phyloP scores from a whole-genome alignment of 2,797 vertebrate genomes.

The Macropodus opercularis region DNA sequence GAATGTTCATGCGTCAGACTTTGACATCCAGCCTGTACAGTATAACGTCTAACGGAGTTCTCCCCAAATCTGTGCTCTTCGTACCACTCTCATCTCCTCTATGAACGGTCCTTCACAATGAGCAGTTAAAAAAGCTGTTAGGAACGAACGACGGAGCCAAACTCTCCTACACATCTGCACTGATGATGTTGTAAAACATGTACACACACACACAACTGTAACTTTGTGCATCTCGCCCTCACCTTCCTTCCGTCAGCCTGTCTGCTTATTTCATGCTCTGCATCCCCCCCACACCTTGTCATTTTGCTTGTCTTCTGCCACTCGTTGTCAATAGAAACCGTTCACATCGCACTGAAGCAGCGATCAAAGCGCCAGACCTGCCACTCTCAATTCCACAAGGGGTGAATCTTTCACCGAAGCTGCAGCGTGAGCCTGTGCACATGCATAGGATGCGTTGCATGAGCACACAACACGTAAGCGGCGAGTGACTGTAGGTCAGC shows the following conservation, averaged over 20 bases:
- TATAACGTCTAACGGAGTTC: background rate
- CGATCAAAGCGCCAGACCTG: conserved; percentile 33
- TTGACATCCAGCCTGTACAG: background rate
- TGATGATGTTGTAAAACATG: background rate
- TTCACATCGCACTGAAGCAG: conserved; percentile 28
- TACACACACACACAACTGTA: background rate
- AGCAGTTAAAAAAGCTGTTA: conserved; percentile 2
- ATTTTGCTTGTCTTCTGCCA: conserved; percentile 22
- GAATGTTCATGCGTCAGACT: conserved; percentile 5
- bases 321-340: conserved; percentile 15
- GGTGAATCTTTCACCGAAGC: conserved; percentile 29
- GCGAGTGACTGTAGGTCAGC: too few species aligned
- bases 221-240: background rate
- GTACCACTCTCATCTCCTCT: background rate
- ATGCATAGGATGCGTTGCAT: too few species aligned
- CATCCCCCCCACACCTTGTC: conserved; percentile 1
- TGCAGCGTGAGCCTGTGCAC: background rate
- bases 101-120: conserved; percentile 10
- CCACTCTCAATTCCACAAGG: conserved; percentile 23
- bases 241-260: background rate
- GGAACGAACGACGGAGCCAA: background rate
- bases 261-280: conserved; percentile 8
- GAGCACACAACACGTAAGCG: too few species aligned
- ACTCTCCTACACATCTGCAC: background rate
- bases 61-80: background rate